Conservation (phyloP, 2,113 vertebrate genomes). For the Otis tarda region DNA sequence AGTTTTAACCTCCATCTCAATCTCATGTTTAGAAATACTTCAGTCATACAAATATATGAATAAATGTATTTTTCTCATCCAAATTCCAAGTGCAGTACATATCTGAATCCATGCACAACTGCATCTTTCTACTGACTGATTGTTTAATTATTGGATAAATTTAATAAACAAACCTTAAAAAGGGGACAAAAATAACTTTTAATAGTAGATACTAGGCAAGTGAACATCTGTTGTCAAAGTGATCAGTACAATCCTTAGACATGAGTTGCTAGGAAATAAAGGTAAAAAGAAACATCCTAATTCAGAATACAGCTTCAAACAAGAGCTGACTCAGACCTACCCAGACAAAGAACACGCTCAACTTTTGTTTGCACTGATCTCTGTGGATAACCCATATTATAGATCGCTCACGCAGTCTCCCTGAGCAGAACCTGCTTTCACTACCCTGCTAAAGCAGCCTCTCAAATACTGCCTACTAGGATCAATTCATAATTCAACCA, state of each 20-base stretch:
- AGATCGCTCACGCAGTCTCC: background rate
- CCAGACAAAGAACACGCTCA: background rate
- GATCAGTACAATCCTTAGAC: background rate
- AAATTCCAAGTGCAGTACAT: background rate
- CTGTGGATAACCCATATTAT: background rate
- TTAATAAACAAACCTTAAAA: background rate
- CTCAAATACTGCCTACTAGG: background rate
- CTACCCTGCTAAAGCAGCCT: background rate
- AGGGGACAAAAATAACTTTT: background rate
- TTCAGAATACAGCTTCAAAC: slow-evolving; percentile 17
- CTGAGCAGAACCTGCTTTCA: background rate
- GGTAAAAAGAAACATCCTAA: background rate
- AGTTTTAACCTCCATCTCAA: background rate
- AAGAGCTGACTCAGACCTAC: slow-evolving; percentile 16
- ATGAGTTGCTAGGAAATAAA: slow-evolving; percentile 18
- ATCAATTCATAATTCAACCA: background rate
- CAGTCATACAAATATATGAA: background rate
- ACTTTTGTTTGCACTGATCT: background rate
- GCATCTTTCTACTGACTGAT: background rate
- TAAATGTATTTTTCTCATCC: background rate
- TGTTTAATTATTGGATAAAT: background rate
- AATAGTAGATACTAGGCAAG: background rate
- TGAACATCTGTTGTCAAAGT: slow-evolving; percentile 2
- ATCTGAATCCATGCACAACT: background rate
- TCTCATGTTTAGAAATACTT: background rate